phyloP scores from a whole-genome alignment of 2,797 vertebrate species.

The Rhinoraja longicauda region DNA sequence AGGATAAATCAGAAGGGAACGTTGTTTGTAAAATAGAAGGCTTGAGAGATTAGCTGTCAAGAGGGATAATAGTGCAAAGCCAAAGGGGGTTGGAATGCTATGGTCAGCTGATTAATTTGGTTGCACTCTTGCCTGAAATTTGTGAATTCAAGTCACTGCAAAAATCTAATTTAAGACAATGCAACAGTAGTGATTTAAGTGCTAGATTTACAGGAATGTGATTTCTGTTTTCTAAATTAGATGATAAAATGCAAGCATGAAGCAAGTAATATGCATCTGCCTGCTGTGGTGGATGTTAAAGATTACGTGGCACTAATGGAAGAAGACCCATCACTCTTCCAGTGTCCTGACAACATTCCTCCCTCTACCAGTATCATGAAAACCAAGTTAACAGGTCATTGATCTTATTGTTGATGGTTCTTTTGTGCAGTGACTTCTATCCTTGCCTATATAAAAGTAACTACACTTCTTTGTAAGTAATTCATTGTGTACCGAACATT shows the following conservation, averaged over 20 bases:
- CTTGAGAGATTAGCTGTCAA: no score
- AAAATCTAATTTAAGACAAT: background rate
- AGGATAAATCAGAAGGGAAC: no score
- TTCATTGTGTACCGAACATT: background rate
- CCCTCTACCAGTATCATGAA: background rate
- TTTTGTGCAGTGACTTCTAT: background rate
- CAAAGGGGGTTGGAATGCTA: no score
- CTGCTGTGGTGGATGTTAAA: background rate
- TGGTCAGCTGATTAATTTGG: conserved; percentile 2
- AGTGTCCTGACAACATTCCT: background rate
- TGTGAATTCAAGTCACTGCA: background rate
- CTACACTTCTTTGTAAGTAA: background rate
- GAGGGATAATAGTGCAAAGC: no score
- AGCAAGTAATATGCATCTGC: no score
- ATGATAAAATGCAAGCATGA: background rate
- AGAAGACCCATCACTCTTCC: background rate
- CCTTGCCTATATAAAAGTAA: background rate
- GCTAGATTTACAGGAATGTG: background rate
- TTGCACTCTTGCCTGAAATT: background rate
- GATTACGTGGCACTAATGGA: background rate
- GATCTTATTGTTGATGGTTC: background rate
- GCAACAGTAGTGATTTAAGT: background rate
- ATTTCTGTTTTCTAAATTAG: background rate
- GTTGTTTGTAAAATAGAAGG: no score
- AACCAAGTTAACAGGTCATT: background rate